Base-by-base conservation (phyloP, 2,888 invertebrate genomes). In the Caenorhabditis panamensis region DNA sequence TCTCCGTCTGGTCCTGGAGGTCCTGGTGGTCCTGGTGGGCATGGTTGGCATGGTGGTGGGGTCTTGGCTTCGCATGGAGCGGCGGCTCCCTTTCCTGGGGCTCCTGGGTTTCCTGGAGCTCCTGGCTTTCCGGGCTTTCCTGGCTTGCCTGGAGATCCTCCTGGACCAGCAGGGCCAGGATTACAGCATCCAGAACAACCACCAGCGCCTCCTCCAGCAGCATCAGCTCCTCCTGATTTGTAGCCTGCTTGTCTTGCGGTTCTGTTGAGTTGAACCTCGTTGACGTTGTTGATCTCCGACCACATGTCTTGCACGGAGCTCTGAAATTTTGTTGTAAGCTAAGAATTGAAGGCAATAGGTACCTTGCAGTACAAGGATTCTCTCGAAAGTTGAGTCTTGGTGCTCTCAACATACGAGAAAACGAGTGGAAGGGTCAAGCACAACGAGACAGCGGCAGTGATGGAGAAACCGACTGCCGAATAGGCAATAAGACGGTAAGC, bases 71-170 rank as follows among this genome's bases (percentile, higher is more conserved):
- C 77, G 58, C 77, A 77, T 77, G 77, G 77, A 0, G 59, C 77
- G 26, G 61, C 36, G 11, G 77, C 77, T 77, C 77, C 77, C 72
- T 76, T 71, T 79, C 84, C 84, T 78, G 81, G 71, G 11, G 84
- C 79, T 79, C 84, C 86, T 75, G 84, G 79, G 16, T 79, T 72
- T 84, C 86, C 86, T 61, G 82, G 78, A 18, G 77, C 79, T 84
- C 82, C 82, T 8, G 82, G 82, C 72, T 79, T 82, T 82, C 82
- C 82, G 24, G 82, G 82, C 24, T 69, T 77, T 64, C 77, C 77
- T 44, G 77, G 77, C 22, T 81, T 77, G 67, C 81, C 80, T 53
- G 80, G 80, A n/a, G 18, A 16, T 67, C 81, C 81, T 49, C 49
- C 76, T 24, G 61, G 31, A 53, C 81, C 81, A 58, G 76, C 58